Percentiles rank a stretch among this genome's conserved stretches.
These are phyloP conservation scores for Amniataba percoides DNA, from an alignment of 2,797 vertebrate species.

Conservation along the genomic window DNA sequence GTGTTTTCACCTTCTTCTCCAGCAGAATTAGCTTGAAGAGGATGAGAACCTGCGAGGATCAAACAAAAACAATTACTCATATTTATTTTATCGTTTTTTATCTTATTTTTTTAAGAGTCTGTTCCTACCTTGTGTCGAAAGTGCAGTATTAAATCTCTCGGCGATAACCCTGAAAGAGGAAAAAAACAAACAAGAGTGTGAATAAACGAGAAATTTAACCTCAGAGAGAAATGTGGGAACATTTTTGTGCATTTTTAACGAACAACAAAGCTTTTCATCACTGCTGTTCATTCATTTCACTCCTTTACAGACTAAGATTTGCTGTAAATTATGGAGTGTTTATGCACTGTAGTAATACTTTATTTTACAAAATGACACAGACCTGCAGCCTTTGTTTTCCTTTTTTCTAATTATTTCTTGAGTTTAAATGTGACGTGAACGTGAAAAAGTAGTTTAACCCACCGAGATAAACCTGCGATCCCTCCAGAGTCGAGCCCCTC, in stretches of 20 bases:
- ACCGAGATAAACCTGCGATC: conserved; percentile 96
- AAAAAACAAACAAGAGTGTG: neutral
- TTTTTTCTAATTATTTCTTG: neutral
- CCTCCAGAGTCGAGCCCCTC: conserved; percentile 89
- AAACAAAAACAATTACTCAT: neutral
- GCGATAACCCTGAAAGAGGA: conserved; percentile 90
- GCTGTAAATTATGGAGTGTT: neutral
- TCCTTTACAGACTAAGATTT: neutral
- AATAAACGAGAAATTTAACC: neutral
- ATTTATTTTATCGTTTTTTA: neutral
- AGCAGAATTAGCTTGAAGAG: conserved; percentile 97
- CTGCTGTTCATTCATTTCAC: neutral
- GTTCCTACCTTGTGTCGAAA: conserved; percentile 94
- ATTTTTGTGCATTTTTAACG: too few relatives aligned
- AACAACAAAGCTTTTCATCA: neutral
- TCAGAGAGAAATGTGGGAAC: neutral
- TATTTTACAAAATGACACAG: neutral
- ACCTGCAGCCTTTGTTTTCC: neutral
- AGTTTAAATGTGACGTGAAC: neutral
- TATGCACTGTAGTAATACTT: neutral
- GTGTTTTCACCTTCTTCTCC: conserved; percentile 92
- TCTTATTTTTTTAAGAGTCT: too few relatives aligned
- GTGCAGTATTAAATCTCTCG: conserved; percentile 96
- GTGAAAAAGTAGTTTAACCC: neutral
- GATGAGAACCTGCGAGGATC: conserved; percentile 89